Conservation (phyloP, 2,797 vertebrate species). For the Phataginus tricuspis region DNA sequence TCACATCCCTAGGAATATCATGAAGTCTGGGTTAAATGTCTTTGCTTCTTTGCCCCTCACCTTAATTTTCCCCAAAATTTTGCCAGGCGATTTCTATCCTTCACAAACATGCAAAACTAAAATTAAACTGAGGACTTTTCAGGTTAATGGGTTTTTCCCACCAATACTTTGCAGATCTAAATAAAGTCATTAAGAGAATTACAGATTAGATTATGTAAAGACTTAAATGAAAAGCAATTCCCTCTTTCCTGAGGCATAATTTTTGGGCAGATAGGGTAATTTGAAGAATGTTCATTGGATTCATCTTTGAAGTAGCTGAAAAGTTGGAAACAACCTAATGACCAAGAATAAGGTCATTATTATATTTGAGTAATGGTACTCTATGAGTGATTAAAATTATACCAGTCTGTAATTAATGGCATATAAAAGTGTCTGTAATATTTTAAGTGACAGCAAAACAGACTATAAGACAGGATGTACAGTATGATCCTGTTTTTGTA, state of each 20-base stretch:
- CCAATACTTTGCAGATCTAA: background rate
- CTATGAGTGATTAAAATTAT: background rate
- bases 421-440: background rate
- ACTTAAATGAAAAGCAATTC: background rate
- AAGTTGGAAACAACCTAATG: background rate
- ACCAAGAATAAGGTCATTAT: background rate
- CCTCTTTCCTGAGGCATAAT: background rate
- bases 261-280: background rate
- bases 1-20: background rate
- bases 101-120: background rate
- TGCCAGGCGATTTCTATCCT: background rate
- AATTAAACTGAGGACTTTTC: background rate
- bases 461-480: background rate
- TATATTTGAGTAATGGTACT: background rate
- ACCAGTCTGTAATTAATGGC: background rate
- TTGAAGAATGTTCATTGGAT: background rate
- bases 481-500: background rate
- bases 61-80: background rate
- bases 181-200: background rate
- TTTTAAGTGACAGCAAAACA: background rate
- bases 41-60: background rate
- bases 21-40: background rate
- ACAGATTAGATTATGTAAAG: background rate
- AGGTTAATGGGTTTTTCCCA: background rate
- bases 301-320: background rate